Evolutionary conservation across 2,113 vertebrate genomes (phyloP).

Genomic region (Egretta garzetta): DNA sequence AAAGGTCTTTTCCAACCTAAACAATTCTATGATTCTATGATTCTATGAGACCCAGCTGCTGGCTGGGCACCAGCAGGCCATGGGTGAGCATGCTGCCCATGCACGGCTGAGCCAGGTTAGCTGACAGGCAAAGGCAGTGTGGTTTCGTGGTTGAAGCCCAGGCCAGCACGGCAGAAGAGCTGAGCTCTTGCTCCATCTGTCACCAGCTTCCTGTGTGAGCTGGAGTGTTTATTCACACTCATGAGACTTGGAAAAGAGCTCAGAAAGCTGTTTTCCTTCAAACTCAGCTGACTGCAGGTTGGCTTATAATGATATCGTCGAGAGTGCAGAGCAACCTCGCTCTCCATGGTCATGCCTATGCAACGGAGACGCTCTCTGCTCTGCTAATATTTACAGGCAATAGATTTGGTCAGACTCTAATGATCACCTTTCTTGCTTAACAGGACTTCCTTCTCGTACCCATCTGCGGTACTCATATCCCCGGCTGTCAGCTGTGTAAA

Average conservation of each 20-base stretch:
- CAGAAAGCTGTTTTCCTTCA: slow-evolving; percentile 38
- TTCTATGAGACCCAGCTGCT: neutral
- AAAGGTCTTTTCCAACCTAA: too few relatives aligned
- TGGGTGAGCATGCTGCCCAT: neutral
- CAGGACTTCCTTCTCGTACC: neutral
- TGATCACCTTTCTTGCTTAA: slow-evolving; percentile 29
- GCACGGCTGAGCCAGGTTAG: neutral
- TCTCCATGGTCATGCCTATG: neutral
- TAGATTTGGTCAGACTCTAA: neutral
- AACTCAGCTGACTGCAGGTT: neutral
- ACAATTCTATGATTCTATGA: too few relatives aligned
- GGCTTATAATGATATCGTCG: rapidly evolving
- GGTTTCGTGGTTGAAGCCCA: neutral
- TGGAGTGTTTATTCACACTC: slow-evolving; percentile 33
- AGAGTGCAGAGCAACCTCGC: neutral
- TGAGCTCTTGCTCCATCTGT: slow-evolving; percentile 32
- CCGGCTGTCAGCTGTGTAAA: neutral
- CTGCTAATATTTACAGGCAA: neutral
- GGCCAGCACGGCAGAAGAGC: slow-evolving; percentile 22
- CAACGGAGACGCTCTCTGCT: neutral
- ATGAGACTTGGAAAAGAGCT: neutral
- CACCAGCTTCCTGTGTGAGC: slow-evolving; percentile 21
- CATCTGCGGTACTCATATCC: neutral
- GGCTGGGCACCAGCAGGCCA: neutral
- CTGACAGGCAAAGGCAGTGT: neutral